Conservation (phyloP, 2,888 invertebrate species). For the Urechis unicinctus region DNA sequence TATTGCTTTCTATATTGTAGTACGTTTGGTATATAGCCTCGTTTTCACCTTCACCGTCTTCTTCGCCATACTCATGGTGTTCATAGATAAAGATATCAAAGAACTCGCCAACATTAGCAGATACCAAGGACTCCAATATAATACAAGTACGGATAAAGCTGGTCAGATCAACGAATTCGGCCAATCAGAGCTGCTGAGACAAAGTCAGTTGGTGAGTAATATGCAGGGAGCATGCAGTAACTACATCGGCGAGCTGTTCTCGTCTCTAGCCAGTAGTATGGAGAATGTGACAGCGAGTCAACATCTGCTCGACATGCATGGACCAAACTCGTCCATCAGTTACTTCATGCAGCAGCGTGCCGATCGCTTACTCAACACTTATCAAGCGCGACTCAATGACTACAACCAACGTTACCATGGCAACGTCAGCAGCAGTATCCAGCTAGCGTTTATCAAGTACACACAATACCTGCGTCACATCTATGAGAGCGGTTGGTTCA, state of each 20-base stretch:
- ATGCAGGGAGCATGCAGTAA: constrained; percentile 23
- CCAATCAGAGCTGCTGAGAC: constrained; percentile 15
- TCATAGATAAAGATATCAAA: constrained; percentile 15
- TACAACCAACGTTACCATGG: constrained; percentile 3
- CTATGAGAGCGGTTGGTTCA: constrained; percentile 35
- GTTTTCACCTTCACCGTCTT: constrained; percentile 17
- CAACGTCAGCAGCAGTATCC: constrained; percentile 1
- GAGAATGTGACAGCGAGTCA: constrained; percentile 17
- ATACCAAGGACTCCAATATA: constrained; percentile 11
- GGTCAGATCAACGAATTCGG: constrained; percentile 7
- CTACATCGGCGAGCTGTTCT: constrained; percentile 23
- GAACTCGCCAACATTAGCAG: constrained; percentile 5
- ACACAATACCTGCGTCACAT: constrained; percentile 30
- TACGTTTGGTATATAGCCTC: constrained; percentile 16
- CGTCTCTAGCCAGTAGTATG: constrained; percentile 15
- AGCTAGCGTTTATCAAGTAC: constrained; percentile 19
- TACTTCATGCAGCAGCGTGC: constrained; percentile 14
- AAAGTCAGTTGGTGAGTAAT: constrained; percentile 16
- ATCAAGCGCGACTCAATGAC: constrained; percentile 3
- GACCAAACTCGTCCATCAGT: constrained; percentile 12
- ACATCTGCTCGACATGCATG: constrained; percentile 14
- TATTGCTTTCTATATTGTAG: constrained; percentile 16
- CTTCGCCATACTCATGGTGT: constrained; percentile 25
- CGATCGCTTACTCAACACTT: constrained; percentile 5
- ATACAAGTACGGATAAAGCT: constrained; percentile 5